Evolutionary conservation across 2,797 vertebrate genomes (phyloP), one percentile per base, ranked within the genome.

Genomic region (Loriculus beryllinus): DNA sequence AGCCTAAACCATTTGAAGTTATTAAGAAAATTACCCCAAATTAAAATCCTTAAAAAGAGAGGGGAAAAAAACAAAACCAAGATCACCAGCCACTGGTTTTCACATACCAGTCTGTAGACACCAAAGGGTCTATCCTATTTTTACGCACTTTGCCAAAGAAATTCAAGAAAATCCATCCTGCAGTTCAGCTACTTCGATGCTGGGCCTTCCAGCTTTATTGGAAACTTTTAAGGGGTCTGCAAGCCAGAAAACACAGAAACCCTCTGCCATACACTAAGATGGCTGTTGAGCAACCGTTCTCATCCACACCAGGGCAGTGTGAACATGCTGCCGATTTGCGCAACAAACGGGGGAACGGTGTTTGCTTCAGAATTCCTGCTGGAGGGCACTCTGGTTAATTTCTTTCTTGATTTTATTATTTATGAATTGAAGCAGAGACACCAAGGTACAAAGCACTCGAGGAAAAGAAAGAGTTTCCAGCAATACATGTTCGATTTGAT

Each of bases 391-490:
- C 22, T 12, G 14, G 18, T 76, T 72, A 57, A 60, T 37, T 85
- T 52, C 60, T 80, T 86, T 70, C 47, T 57, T 22, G 10, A 72
- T 82, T 67, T 71, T 59, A 68, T 74, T 80, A 45, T 33, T 89
- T 69, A 69, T 65, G 22, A 89, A 93, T 52, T 52, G 45, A 80
- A 62, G 49, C 49, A 74, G 45, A 74, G 74, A 75, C 47, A 76
- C 16, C 13, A 62, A 79, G 17, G 54, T 31, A 88, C 17, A 54
- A 72, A 86, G 33, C 19, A 29, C 31, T 56, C 12, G 5, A 42
- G 22, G 6, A 62, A 31, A 25, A 74, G 59, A 31, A 54, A 26
- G 31, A 60, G 40, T 78, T 88, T 75, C 64, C 63, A 72, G 23
- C 6, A 10, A 59, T 54, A 72, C 22, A 81, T 1, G 3, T 37